These are phyloP conservation scores for Latrodectus geometricus DNA, from an alignment of 1,140 invertebrate genomes.

Conservation along the genomic window DNA sequence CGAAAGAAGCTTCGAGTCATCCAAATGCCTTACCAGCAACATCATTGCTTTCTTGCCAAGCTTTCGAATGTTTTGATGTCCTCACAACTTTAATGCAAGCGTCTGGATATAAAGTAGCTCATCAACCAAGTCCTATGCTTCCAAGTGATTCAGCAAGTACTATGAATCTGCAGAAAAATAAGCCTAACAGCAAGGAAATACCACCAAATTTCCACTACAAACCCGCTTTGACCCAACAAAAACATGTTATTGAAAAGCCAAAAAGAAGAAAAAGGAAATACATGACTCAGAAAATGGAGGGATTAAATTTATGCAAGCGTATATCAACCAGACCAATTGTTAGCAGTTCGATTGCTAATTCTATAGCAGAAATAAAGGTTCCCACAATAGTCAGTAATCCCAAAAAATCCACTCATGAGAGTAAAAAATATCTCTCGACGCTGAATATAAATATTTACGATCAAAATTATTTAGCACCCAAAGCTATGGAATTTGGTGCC, in stretches of 20 bases:
- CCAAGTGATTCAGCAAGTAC: neutral
- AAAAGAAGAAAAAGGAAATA: constrained; percentile 5
- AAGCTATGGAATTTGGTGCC: neutral
- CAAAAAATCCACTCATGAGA: neutral
- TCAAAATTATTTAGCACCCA: too few relatives aligned
- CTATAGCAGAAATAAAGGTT: constrained; percentile 43
- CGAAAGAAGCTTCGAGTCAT: constrained; percentile 5
- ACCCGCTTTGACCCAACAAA: neutral
- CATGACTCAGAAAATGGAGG: constrained; percentile 8
- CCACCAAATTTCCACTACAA: neutral
- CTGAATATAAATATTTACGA: neutral
- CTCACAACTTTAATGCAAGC: constrained; percentile 47
- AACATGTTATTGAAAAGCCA: neutral
- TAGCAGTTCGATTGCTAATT: constrained; percentile 39
- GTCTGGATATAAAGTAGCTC: constrained; percentile 48
- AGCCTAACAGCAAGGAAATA: neutral
- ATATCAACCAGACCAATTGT: constrained; percentile 40
- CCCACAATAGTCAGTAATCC: neutral
- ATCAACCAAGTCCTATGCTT: neutral
- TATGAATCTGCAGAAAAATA: constrained; percentile 12
- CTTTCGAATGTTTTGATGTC: constrained; percentile 51
- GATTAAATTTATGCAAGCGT: constrained; percentile 36
- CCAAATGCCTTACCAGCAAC: constrained; percentile 4
- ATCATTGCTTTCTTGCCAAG: constrained; percentile 36
- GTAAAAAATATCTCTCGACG: neutral